A percentile compares a stretch with the other conserved stretches of the same genome.
Evolutionary conservation across 2,113 vertebrate genomes (phyloP).

Genomic region (Chaetorhynchus papuensis): DNA sequence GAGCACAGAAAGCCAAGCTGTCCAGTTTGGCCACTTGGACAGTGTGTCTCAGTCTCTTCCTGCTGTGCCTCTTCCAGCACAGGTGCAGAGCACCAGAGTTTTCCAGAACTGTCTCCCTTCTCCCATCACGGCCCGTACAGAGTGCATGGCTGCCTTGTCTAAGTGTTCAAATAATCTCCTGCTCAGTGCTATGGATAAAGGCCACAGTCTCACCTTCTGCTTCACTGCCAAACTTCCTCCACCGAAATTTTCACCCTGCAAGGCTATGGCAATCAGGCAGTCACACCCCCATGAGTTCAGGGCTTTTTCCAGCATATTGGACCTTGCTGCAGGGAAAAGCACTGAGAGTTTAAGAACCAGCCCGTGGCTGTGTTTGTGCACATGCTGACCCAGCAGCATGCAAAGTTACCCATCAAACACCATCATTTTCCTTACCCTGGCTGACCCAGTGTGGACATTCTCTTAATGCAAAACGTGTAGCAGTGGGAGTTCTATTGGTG

Average conservation of each 20-base stretch:
- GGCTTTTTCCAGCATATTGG: not conserved
- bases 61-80: not conserved
- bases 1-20: not conserved
- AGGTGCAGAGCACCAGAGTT: not conserved
- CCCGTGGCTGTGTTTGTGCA: not conserved
- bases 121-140: not conserved
- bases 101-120: not conserved
- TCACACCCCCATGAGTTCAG: not conserved
- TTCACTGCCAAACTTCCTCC: not conserved
- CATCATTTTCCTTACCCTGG: not conserved
- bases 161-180: not conserved
- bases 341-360: not conserved
- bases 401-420: not conserved
- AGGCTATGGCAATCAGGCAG: not conserved
- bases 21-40: not conserved
- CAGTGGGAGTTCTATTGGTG: not conserved
- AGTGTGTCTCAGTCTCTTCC: not conserved
- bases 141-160: not conserved
- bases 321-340: not conserved
- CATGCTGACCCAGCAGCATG: accelerated
- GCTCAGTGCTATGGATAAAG: not conserved
- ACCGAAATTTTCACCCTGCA: not conserved
- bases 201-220: not conserved
- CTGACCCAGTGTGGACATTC: not conserved
- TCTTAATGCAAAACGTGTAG: not conserved